Percentiles rank a stretch among this genome's conserved stretches.
These are phyloP conservation scores for Drosophila austrosaltans DNA, from an alignment of 2,888 invertebrate species.

Conservation along the genomic window DNA sequence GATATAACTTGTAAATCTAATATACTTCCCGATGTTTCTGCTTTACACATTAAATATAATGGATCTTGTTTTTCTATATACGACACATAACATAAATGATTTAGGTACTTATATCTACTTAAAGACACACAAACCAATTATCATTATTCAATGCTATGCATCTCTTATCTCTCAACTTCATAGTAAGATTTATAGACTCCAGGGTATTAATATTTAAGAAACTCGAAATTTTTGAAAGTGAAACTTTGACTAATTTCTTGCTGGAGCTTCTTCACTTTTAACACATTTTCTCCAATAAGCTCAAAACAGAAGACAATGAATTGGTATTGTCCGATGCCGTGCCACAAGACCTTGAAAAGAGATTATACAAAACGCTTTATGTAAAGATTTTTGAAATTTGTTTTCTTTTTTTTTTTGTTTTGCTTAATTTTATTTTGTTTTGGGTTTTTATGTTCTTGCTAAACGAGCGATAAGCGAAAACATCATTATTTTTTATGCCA, in stretches of 20 bases:
- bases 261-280: slow-evolving; percentile 50
- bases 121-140: no score
- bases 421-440: no score
- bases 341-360: slow-evolving; percentile 49
- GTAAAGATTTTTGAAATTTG: neutral
- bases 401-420: neutral
- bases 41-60: no score
- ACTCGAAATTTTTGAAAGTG: slow-evolving; percentile 31
- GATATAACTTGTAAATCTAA: no score
- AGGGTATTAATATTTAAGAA: neutral
- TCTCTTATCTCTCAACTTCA: neutral
- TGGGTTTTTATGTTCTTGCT: slow-evolving; percentile 34
- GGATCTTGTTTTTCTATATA: no score
- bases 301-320: slow-evolving; percentile 57
- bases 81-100: no score
- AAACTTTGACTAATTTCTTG: slow-evolving; percentile 42
- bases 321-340: slow-evolving; percentile 37
- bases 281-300: slow-evolving; percentile 55
- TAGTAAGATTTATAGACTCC: neutral
- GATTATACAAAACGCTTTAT: slow-evolving; percentile 23
- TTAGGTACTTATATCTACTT: no score
- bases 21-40: no score
- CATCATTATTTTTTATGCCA: slow-evolving; percentile 34
- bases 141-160: no score
- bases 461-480: slow-evolving; percentile 54